Base-by-base conservation (phyloP, 2,888 invertebrate genomes). In the Antheraea assamensis region DNA sequence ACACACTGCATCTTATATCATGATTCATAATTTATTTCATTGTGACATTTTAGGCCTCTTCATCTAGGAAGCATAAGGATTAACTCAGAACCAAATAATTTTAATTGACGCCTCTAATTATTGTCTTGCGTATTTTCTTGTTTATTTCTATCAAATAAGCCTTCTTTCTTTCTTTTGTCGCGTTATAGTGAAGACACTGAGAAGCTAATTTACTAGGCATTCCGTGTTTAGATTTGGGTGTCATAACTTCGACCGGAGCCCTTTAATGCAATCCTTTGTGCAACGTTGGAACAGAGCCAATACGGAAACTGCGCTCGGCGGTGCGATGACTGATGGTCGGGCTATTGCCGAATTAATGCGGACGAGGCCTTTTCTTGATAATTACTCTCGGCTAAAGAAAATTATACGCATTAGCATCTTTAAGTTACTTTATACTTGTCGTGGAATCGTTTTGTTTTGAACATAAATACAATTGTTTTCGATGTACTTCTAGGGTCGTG, bases 251-350 rank as follows among this genome's bases (percentile, higher is more conserved):
- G 73, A 71, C 76, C 55, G 76, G 78, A 81, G 82, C 83, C 86
- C 85, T 85, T 78, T 84, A 82, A 82, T 86, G 88, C 87, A 61
- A 90, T 90, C 90, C 90, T 91, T 90, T 91, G 91, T 90, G 87
- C 84, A 81, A 78, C 75, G 76, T 85, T 93, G 93, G 93, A 90
- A 72, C 64, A 27, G 77, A 72, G 84, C 93, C 93, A 93, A 92
- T 85, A 85, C 89, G 93, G 93, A 93, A 93, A 83, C 74, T 74
- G 76, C 78, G 80, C 79, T 72, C 72, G 74, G 76, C 64, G 30
- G 30, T 58, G 10, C 79, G 85, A 81, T 81, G 85, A 83, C 79
- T 81, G 85, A 83, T 80, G 81, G 75, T 80, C 79, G 52, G 74
- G 79, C 80, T 81, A 78, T 80, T 75, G 81, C 83, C 82, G 80